Conservation (phyloP, 2,797 vertebrate genomes). For the Galago senegalensis region DNA sequence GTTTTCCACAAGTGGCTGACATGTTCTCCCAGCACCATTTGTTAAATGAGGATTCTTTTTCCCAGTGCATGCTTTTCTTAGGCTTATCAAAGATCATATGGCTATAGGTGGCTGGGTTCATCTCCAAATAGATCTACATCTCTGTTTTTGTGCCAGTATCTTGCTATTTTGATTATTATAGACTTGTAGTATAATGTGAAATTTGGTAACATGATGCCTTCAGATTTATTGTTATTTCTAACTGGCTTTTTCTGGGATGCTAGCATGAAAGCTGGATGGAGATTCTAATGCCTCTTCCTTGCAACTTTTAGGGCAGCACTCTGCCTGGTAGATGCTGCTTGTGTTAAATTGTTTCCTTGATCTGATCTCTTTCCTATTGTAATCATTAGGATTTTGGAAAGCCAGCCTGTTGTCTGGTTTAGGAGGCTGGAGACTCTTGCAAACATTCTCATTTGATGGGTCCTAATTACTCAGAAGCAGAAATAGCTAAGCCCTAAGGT, state of each 20-base stretch:
- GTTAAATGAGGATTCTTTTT: too few relatives aligned
- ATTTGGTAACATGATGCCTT: too few relatives aligned
- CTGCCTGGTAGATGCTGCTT: neutral
- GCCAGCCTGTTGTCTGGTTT: neutral
- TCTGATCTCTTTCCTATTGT: neutral
- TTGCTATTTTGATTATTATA: too few relatives aligned
- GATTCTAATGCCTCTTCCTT: neutral
- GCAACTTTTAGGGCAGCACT: neutral
- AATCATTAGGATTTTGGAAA: neutral
- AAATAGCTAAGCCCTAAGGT: neutral
- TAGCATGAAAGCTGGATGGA: neutral
- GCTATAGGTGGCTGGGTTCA: neutral
- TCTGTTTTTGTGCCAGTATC: too few relatives aligned
- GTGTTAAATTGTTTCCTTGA: neutral
- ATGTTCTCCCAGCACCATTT: too few relatives aligned
- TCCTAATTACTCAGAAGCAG: conserved; percentile 54
- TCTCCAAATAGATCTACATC: neutral
- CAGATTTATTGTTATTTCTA: too few relatives aligned
- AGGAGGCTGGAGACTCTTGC: neutral
- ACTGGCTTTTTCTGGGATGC: neutral
- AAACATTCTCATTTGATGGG: neutral
- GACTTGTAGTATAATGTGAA: too few relatives aligned
- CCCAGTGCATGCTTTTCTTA: too few relatives aligned
- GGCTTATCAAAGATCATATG: too few relatives aligned
- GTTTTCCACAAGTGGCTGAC: too few relatives aligned